Base-by-base conservation (phyloP, 2,797 vertebrate species). In the Leuciscus waleckii region DNA sequence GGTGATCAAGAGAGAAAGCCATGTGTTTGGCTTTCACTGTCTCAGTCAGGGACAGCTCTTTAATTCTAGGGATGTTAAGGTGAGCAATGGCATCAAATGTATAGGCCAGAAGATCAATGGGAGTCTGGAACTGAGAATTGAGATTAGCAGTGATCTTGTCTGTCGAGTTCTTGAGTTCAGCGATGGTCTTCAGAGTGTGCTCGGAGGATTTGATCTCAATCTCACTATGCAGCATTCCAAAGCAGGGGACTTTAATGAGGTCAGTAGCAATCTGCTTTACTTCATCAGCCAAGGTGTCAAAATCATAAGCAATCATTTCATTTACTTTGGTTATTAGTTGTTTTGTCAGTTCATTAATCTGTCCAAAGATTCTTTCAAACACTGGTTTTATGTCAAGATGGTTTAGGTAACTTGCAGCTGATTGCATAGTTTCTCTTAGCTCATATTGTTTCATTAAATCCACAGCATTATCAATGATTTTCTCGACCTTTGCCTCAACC, bases 181-280 rank as follows among this genome's bases (percentile, higher is more conserved):
- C 95, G 75, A 91, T 94, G 23, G 95, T 95, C 67, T 83, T 95
- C 56, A 98, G 90, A 0, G 88, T 94, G 89, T 98, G 96, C 90
- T 98, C 91, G 23, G 97, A 97, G 82, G 96, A 97, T 0, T 82
- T 91, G 14, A 98, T 90, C 92, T 85, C 96, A 90, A 98, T 96
- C 90, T 95, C 87, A 75, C 97, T 92, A 21, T 94, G 93, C 46
- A 99, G 91, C 89, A 97, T 98, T 88, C 98, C 98, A 91, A 99
- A 97, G 76, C 96, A 95, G 85, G 98, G 97, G 32, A 97, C 79
- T 84, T 89, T 94, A 74, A 93, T 96, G 71, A 96, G 71, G 68
- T 96, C 95, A 84, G 1, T 89, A 54, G 97, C 90, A 92, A 93
- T 96, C 1, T 93, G 92, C 83, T 96, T 97, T 90, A 94, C 85